phyloP scores from a whole-genome alignment of 92 coral and sea anemone genomes.

The Parazoanthus darwini region DNA sequence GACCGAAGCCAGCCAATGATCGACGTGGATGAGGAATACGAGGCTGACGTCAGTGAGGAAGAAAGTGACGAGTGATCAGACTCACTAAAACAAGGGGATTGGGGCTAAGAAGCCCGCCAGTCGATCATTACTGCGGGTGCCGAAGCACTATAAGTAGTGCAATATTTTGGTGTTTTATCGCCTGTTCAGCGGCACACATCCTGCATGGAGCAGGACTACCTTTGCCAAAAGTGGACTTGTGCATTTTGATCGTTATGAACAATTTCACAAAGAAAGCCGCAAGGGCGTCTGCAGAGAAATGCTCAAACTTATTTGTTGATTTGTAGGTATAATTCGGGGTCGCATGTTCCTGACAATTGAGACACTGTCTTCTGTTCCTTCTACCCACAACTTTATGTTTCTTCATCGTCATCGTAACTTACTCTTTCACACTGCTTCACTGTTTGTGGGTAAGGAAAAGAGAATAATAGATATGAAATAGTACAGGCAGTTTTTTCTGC shows the following conservation, averaged over 20 bases:
- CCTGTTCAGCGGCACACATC: not conserved
- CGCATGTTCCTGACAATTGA: not conserved
- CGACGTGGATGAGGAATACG: slow-evolving; percentile 45
- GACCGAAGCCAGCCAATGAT: slow-evolving; percentile 59
- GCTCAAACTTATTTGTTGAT: too few relatives aligned
- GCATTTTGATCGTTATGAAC: not conserved
- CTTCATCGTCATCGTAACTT: too few relatives aligned
- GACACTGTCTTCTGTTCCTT: too few relatives aligned
- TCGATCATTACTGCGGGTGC: not conserved
- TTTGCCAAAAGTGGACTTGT: not conserved
- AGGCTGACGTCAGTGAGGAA: slow-evolving; percentile 56
- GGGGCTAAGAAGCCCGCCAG: not conserved
- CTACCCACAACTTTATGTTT: not conserved
- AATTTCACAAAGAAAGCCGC: not conserved
- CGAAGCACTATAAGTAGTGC: not conserved
- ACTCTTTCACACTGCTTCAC: too few relatives aligned
- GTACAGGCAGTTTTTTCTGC: not conserved
- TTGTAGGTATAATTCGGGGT: not conserved
- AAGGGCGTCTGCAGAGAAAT: not conserved
- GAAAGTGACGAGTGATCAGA: slow-evolving; percentile 21
- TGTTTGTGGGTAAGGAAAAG: not conserved
- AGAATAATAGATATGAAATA: not conserved
- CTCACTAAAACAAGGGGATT: not conserved
- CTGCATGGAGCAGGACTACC: not conserved
- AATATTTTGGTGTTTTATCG: not conserved